Evolutionary conservation across 2,797 vertebrate genomes (phyloP).

Genomic region (Anguilla megastoma): DNA sequence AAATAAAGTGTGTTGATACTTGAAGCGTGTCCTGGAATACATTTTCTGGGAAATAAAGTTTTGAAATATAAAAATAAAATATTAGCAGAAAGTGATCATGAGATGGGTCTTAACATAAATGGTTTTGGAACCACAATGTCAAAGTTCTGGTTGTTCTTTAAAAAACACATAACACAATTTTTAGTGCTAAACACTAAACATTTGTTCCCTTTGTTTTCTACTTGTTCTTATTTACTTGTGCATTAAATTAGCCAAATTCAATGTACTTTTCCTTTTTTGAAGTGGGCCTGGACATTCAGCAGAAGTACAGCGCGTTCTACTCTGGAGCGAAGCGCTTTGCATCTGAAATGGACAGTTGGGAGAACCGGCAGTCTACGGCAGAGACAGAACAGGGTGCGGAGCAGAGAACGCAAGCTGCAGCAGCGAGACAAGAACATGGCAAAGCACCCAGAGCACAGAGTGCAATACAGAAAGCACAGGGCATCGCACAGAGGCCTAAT

Average conservation of each 20-base stretch:
- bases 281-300: slow-evolving; percentile 93
- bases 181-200: neutral
- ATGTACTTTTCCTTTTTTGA: slow-evolving; percentile 42
- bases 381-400: slow-evolving; percentile 27
- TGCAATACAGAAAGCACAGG: slow-evolving; percentile 34
- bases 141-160: neutral
- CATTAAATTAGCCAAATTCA: neutral
- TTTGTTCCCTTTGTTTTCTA: neutral
- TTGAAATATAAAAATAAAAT: neutral
- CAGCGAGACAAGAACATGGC: slow-evolving; percentile 35
- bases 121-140: neutral
- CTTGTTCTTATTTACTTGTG: slow-evolving; percentile 23
- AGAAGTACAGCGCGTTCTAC: slow-evolving; percentile 78
- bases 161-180: neutral
- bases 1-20: neutral
- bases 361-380: slow-evolving; percentile 33
- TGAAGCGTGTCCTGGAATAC: neutral
- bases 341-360: slow-evolving; percentile 49
- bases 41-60: neutral
- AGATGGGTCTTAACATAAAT: neutral
- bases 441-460: slow-evolving; percentile 28
- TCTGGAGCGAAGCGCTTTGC: slow-evolving; percentile 64
- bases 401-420: slow-evolving; percentile 30
- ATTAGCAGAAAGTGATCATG: neutral
- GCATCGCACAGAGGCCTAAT: slow-evolving; percentile 36